Percentiles rank a stretch among this genome's conserved stretches.
These are phyloP conservation scores for Idaea aversata DNA, from an alignment of 2,888 invertebrate genomes.

Conservation along the genomic window DNA sequence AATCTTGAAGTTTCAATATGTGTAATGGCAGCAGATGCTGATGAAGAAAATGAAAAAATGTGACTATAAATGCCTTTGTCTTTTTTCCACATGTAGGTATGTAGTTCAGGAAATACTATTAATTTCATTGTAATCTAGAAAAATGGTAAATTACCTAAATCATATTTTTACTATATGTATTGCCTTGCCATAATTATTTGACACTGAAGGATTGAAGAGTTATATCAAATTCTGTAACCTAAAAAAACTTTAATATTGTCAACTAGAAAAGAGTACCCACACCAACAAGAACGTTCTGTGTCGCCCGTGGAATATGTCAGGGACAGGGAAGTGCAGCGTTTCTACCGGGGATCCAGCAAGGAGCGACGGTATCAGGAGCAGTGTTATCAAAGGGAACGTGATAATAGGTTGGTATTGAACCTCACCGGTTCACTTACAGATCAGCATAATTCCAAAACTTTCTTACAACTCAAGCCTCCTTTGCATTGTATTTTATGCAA, in stretches of 20 bases:
- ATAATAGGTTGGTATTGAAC: conserved; percentile 48
- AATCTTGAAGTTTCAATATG: too few species aligned
- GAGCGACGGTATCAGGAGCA: conserved; percentile 56
- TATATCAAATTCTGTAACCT: not conserved
- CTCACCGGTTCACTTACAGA: conserved; percentile 17
- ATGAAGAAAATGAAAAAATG: too few species aligned
- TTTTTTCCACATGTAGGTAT: too few species aligned
- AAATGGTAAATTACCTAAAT: too few species aligned
- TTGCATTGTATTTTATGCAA: too few species aligned
- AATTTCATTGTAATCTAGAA: too few species aligned
- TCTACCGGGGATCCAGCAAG: conserved; percentile 70
- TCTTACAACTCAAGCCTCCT: not conserved
- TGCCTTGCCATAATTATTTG: too few species aligned
- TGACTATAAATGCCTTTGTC: too few species aligned
- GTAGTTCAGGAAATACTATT: too few species aligned
- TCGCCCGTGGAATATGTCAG: conserved; percentile 53
- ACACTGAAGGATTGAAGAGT: too few species aligned
- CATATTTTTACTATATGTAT: too few species aligned
- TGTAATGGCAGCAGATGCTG: too few species aligned
- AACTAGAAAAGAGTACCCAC: not conserved
- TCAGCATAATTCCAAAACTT: conserved; percentile 20
- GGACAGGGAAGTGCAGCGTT: conserved; percentile 65
- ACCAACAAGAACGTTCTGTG: conserved; percentile 30
- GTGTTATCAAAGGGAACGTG: conserved; percentile 53
- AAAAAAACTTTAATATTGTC: not conserved